phyloP scores from a whole-genome alignment of 2,113 vertebrate genomes.

The Dasyprocta punctata region DNA sequence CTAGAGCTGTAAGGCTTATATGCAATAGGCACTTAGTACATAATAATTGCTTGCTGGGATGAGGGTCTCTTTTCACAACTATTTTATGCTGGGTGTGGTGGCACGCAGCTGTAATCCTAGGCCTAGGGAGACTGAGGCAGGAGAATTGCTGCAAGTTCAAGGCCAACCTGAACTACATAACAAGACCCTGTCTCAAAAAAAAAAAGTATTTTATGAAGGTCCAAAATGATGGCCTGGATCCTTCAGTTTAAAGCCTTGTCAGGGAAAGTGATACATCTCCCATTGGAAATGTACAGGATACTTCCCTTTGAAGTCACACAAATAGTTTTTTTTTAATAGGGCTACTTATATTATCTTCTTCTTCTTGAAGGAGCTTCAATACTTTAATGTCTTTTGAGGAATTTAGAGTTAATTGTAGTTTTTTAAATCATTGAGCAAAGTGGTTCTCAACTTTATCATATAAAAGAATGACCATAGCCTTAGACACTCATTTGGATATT shows the following conservation, averaged over 20 bases:
- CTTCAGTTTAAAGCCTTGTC: background rate
- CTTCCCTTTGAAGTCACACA: background rate
- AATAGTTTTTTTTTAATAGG: background rate
- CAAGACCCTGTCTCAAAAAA: background rate
- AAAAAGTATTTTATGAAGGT: background rate
- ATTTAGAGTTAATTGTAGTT: background rate
- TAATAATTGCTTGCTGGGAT: background rate
- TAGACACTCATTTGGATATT: background rate
- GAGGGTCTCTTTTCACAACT: background rate
- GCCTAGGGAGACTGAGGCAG: background rate
- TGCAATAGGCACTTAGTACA: background rate
- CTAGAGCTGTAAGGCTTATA: background rate
- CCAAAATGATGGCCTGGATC: background rate
- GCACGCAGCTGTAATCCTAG: background rate
- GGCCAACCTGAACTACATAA: background rate
- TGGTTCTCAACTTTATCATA: background rate
- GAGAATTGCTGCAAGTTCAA: background rate
- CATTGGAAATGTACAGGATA: background rate
- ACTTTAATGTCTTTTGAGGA: background rate
- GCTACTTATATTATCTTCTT: background rate
- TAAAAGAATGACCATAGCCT: background rate
- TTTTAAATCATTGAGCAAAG: background rate
- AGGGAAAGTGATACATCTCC: background rate
- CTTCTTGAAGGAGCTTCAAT: background rate
- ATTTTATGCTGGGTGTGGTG: background rate